phyloP scores from a whole-genome alignment of 2,797 vertebrate species.

The Morelia viridis region DNA sequence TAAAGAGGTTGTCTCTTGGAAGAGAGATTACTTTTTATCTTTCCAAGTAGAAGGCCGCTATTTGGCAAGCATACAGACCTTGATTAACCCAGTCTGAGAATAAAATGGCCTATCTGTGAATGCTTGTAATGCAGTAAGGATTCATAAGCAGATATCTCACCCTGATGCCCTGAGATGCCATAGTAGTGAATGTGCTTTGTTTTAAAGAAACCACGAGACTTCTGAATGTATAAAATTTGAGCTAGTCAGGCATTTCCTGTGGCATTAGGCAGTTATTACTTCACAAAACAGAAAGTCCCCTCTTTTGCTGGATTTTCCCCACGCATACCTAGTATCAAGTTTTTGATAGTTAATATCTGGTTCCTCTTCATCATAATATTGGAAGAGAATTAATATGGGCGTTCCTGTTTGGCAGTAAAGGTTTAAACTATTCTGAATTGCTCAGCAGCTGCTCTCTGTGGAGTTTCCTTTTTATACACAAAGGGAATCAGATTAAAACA shows the following conservation, averaged over 20 bases:
- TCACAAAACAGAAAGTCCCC: slow-evolving; percentile 25
- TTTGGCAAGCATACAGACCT: slow-evolving; percentile 7
- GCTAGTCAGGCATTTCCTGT: slow-evolving; percentile 48
- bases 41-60: background rate
- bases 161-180: background rate
- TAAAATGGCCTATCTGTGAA: background rate
- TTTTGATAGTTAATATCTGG: slow-evolving; percentile 37
- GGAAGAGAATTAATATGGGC: slow-evolving; percentile 40
- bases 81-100: slow-evolving; percentile 19
- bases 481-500: background rate
- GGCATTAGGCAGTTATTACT: slow-evolving; percentile 42
- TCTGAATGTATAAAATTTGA: slow-evolving; percentile 37
- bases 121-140: slow-evolving; percentile 35
- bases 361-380: slow-evolving; percentile 35
- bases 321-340: slow-evolving; percentile 54
- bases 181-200: background rate
- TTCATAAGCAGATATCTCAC: slow-evolving; percentile 38
- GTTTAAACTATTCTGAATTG: slow-evolving; percentile 25
- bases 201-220: background rate
- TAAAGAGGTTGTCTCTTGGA: background rate
- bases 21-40: background rate
- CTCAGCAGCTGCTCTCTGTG: background rate
- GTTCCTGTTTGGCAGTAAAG: slow-evolving; percentile 29
- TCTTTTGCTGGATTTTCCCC: slow-evolving; percentile 33
- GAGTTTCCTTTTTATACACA: slow-evolving; percentile 34